Base-by-base conservation (phyloP, 2,888 invertebrate genomes). In the Anarsia innoxiella region DNA sequence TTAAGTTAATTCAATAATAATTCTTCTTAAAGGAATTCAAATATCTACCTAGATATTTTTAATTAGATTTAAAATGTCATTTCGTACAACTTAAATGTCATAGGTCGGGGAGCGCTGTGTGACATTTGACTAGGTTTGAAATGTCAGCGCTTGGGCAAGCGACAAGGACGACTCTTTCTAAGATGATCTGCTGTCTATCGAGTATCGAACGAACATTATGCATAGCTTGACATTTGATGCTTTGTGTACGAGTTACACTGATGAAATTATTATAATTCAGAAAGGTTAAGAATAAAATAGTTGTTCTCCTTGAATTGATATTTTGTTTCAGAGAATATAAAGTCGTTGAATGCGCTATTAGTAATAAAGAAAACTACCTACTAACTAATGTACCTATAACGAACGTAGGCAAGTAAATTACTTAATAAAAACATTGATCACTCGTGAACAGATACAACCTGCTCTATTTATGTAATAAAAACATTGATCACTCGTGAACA, bases 111-210 rank as follows among this genome's bases (percentile, higher is more conserved):
- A 72, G 76, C 73, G 71, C 71, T 67, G 14, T 73, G 70, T 75
- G 82, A 82, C 83, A 82, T 83, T 82, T 83, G 82, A 76, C 82
- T 77, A 59, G 61, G 54, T 51, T 66, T 53, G 49, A 84, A 84
- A 83, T 84, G 82, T 75, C 82, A 83, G 82, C 72, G 73, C 73
- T 82, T 82, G 70, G 71, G 82, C 72, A 82, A 82, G 72, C 68
- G 57, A 71, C 83, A 83, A 84, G 83, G 83, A 82, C 82, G 80
- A 76, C 73, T 82, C 78, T 79, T 82, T 82, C 76, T 74, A 72
- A 67, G 75, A n/a, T n/a, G n/a, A 66, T 63, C 71, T 71, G 78
- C 74, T 70, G 63, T 65, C 66, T 68, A 63, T 64, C 59, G 61
- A 66, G 69, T 67, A 58, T 65, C 4, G 6, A 6, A 5, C 19